Base-by-base conservation (phyloP, 1,140 invertebrate species). In the Penaeus chinensis region DNA sequence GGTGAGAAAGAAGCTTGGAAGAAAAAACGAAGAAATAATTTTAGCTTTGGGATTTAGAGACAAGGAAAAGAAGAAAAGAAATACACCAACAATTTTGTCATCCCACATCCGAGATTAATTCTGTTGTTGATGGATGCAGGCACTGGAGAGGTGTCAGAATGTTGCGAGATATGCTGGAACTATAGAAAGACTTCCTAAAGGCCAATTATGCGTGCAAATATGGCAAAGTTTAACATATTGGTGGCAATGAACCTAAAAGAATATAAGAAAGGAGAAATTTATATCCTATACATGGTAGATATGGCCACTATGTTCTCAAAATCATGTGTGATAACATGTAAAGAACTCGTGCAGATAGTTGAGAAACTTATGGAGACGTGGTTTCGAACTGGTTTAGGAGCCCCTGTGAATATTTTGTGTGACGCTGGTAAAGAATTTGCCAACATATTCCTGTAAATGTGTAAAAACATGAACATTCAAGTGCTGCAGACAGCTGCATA, bases 401-500 rank as follows among this genome's bases (percentile, higher is more conserved):
- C 32, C 27, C 76, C 8, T 54, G 76, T 78, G 18, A 78, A 24
- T 13, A 13, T 22, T 42, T 54, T 77, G 10, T 24, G 76, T 1
- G 18, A 77, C 42, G 32, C n/a, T n/a, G n/a, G n/a, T n/a, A n/a
- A 2, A 32, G 32, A 32, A 2, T 32, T 32, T 32, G 32, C 32
- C 20, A 77, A 77, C 20, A 77, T 37, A 32, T 32, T 47, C 76
- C 76, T 77, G 24, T n/a, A 77, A 77, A 77, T 77, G 24, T 77
- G 76, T 77, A 18, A 77, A 37, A 32, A 8, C 42, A 27, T 77
- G 76, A 77, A 77, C 76, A 77, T 47, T 77, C 8, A 77, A 77
- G 76, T 77, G 8, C 24, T 77, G 76, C 76, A 37, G 8, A 77
- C 76, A 27, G 76, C 76, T 32, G 20, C 76, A 77, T 77, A 32